Evolutionary conservation across 2,797 vertebrate species (phyloP).

Genomic region (Danionella dracula): DNA sequence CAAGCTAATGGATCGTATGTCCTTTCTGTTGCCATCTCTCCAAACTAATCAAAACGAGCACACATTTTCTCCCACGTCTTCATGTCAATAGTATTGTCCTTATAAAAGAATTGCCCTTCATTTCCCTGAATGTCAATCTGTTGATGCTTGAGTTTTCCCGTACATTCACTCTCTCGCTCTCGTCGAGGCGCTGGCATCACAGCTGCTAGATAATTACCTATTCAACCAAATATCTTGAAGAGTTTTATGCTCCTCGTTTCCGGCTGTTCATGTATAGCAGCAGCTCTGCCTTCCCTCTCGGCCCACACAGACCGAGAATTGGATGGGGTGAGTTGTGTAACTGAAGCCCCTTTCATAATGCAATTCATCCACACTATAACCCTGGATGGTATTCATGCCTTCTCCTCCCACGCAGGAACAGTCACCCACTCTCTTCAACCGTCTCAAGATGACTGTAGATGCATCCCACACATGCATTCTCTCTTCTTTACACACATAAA

Average conservation of each 20-base stretch:
- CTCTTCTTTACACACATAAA: constrained; percentile 31
- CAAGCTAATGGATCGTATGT: constrained; percentile 32
- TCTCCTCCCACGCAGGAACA: constrained; percentile 49
- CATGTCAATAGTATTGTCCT: constrained; percentile 22
- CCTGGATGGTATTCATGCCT: constrained; percentile 48
- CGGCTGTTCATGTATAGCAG: constrained; percentile 16
- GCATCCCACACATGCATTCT: constrained; percentile 48
- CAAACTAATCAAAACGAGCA: constrained; percentile 24
- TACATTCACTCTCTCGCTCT: constrained; percentile 36
- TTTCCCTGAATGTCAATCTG: constrained; percentile 40
- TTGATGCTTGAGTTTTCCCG: constrained; percentile 42
- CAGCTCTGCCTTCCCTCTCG: constrained; percentile 24
- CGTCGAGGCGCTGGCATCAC: constrained; percentile 39
- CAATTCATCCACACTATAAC: constrained; percentile 45
- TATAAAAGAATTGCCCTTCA: constrained; percentile 35
- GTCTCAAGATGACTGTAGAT: constrained; percentile 47
- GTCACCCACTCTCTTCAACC: constrained; percentile 50
- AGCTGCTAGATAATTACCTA: constrained; percentile 47
- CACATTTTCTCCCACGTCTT: constrained; percentile 25
- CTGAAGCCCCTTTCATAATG: constrained; percentile 46
- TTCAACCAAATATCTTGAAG: constrained; percentile 47
- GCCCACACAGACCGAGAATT: constrained; percentile 36
- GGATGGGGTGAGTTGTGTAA: constrained; percentile 45
- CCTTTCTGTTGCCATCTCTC: constrained; percentile 10
- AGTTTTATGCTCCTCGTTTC: constrained; percentile 31